Conservation (phyloP, 2,888 invertebrate species). For the Sclerodermus sp. region DNA sequence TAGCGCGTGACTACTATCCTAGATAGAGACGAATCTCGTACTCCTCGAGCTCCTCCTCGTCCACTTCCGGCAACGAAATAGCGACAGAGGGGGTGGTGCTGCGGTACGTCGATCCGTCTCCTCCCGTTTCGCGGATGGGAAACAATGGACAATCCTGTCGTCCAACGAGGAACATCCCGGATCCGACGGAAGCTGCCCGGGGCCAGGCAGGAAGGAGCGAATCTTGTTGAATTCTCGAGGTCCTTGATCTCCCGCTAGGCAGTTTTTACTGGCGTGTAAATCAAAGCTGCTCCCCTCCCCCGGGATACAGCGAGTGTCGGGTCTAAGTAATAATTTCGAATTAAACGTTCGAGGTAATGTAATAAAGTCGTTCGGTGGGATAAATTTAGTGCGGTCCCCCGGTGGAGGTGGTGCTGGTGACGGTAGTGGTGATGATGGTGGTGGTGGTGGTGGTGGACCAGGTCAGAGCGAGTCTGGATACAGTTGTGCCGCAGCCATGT, state of each 20-base stretch:
- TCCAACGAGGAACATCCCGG: not conserved
- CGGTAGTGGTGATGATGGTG: conserved; percentile 26
- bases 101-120: no score
- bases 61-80: no score
- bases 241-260: conserved; percentile 22
- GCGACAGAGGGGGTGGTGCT: no score
- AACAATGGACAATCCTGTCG: not conserved
- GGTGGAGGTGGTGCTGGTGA: conserved; percentile 24
- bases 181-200: not conserved
- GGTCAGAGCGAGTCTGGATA: conserved; percentile 33
- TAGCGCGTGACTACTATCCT: no score
- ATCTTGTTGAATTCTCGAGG: conserved; percentile 7
- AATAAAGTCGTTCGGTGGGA: conserved; percentile 52
- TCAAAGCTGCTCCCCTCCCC: conserved; percentile 30
- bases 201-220: not conserved
- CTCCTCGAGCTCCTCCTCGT: no score
- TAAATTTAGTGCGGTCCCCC: conserved; percentile 49
- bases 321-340: conserved; percentile 51
- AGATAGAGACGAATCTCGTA: no score
- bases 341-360: conserved; percentile 52
- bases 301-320: not conserved
- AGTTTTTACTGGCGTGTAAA: conserved; percentile 40
- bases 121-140: not conserved
- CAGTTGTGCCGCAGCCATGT: conserved; percentile 45
- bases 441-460: conserved; percentile 22